Evolutionary conservation across 1,140 invertebrate genomes (phyloP).

Genomic region (Pogonus chalceus): DNA sequence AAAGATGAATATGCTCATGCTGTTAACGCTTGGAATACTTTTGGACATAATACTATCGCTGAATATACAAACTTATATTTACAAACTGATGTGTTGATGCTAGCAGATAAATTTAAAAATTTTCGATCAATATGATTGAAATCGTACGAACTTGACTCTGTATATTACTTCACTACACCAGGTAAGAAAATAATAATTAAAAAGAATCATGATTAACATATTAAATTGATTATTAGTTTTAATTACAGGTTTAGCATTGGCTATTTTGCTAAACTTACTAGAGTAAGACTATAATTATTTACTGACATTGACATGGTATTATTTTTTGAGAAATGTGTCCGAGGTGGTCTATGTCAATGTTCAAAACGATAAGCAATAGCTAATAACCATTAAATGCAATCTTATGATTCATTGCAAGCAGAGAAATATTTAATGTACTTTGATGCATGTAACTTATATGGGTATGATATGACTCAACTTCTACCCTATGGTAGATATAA

Average conservation of each 20-base stretch:
- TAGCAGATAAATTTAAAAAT: no score
- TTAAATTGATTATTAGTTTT: not conserved
- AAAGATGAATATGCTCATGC: no score
- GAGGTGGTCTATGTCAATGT: constrained; percentile 17
- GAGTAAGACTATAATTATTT: constrained; percentile 28
- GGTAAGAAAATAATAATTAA: not conserved
- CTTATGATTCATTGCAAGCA: constrained; percentile 22
- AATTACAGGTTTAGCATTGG: constrained; percentile 15
- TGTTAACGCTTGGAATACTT: no score
- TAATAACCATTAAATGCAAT: constrained; percentile 28
- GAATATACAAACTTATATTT: no score
- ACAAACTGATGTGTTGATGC: no score
- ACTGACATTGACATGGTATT: constrained; percentile 28
- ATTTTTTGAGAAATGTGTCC: constrained; percentile 22
- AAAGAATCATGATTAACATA: not conserved
- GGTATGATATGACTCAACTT: constrained; percentile 26
- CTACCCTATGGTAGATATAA: constrained; percentile 27
- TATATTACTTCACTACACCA: not conserved
- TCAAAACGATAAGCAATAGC: constrained; percentile 20
- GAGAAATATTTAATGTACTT: constrained; percentile 31
- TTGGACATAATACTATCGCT: no score
- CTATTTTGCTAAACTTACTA: constrained; percentile 29
- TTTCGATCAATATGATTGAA: no score
- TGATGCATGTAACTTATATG: constrained; percentile 38
- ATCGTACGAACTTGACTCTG: not conserved